phyloP scores from a whole-genome alignment of 2,113 vertebrate species.

The Anolis carolinensis region DNA sequence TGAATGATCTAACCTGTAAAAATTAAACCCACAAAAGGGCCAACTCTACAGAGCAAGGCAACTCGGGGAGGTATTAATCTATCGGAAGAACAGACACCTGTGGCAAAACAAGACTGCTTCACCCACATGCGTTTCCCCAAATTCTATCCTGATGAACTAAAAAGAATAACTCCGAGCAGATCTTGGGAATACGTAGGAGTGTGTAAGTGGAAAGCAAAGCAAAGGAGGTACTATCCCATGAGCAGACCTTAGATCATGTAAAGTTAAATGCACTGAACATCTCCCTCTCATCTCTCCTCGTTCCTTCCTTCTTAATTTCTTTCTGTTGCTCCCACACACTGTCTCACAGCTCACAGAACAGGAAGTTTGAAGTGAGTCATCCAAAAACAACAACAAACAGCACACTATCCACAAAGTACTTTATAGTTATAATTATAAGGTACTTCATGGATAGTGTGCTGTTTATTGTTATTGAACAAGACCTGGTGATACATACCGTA shows the following conservation, averaged over 20 bases:
- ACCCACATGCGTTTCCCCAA: background rate
- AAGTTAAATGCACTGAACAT: background rate
- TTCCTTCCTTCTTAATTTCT: background rate
- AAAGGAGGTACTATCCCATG: background rate
- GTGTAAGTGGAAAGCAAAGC: background rate
- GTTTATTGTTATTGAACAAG: background rate
- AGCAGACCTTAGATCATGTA: background rate
- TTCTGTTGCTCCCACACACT: background rate
- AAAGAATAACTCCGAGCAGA: background rate
- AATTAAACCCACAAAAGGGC: too few species aligned
- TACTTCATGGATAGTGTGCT: too few species aligned
- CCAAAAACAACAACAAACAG: background rate
- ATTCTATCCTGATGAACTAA: background rate
- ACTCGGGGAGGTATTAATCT: background rate
- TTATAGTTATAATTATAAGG: too few species aligned
- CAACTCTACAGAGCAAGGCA: background rate
- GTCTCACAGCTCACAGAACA: background rate
- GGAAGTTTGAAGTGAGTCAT: background rate
- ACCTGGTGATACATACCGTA: conserved; percentile 76
- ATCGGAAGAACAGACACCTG: background rate
- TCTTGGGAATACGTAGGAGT: background rate
- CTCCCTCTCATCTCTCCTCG: background rate
- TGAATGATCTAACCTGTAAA: too few species aligned
- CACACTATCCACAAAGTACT: background rate
- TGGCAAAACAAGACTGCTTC: background rate